Evolutionary conservation across 35 echinoderm and acorn worm genomes (phyloP).

Genomic region (Nesometra sesokonis): DNA sequence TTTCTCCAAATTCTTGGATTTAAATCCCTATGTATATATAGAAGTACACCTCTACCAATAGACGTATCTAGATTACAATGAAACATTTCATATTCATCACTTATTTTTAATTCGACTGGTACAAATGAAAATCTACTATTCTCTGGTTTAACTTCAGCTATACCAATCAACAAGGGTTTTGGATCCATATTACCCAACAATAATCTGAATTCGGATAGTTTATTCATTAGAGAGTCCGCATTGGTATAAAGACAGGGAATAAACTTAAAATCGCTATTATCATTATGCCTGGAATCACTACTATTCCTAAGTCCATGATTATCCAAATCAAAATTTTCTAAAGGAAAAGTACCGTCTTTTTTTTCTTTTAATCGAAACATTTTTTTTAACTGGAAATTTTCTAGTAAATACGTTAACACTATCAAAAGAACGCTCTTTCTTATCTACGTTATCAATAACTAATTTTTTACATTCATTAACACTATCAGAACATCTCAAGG

Average conservation of each 20-base stretch:
- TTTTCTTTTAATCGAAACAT: too few relatives aligned
- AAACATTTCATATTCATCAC: neutral
- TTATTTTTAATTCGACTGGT: neutral
- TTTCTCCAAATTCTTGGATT: neutral
- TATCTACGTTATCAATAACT: too few relatives aligned
- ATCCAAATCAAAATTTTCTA: too few relatives aligned
- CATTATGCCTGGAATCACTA: too few relatives aligned
- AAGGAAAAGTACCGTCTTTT: too few relatives aligned
- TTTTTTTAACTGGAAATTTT: too few relatives aligned
- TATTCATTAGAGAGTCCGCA: neutral
- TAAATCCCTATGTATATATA: neutral
- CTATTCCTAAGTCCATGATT: too few relatives aligned
- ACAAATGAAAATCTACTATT: neutral
- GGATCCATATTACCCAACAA: neutral
- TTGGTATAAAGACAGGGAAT: neutral
- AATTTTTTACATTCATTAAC: too few relatives aligned
- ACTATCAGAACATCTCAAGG: too few relatives aligned
- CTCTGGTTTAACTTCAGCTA: neutral
- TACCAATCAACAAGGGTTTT: neutral
- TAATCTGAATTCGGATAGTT: neutral
- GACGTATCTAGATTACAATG: neutral
- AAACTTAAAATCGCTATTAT: too few relatives aligned
- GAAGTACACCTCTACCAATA: neutral
- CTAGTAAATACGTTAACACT: too few relatives aligned
- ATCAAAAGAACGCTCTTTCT: too few relatives aligned